Base-by-base conservation (phyloP, 2,113 vertebrate genomes). In the Saimiri boliviensis region DNA sequence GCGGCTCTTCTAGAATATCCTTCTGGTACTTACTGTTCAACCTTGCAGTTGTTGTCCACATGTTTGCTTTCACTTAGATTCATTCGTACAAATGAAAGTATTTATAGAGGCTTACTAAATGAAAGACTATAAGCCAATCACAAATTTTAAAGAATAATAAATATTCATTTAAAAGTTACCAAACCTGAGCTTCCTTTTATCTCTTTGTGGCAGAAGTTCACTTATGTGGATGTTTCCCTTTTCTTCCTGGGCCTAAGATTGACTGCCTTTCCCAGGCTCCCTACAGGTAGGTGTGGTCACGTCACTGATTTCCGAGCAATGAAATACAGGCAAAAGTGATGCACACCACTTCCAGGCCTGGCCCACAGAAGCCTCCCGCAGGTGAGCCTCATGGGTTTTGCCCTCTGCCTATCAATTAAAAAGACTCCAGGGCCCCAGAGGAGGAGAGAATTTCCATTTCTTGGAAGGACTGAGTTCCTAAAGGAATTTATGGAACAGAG, bases 131-230 rank as follows among this genome's bases (percentile, higher is more conserved):
- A 82, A 77, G n/a, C 27, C 42, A 56, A 6, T 42, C 25, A 30
- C 10, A 49, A 17, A 23, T n/a, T 85, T 94, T 81, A 89, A 97
- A 95, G n/a, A 91, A 63, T 79, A 77, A 42, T 70, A 56, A 30
- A 27, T 68, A 35, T 49, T 58, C 23, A 80, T 52, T 70, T 86
- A 45, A 81, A 89, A 58, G 9, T 0, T 42, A 89, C 2, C 60
- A 84, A 95, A 17, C 79, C 20, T 83, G 21, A 25, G 20, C 7
- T 37, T 77, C 56, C 11, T 60, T 86, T 47, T 20, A 19, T 77
- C 32, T 58, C 27, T 6, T 3, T n/a, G 12, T 58, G 37, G 30
- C 23, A 56, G 27, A 58, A 4, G 8, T 45, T 87, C 27, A 30
- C 14, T 45, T 47, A 52, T 0, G 8, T 23, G 25, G 4, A 37